Base-by-base conservation (phyloP, 2,888 invertebrate species). In the Acleris literana region DNA sequence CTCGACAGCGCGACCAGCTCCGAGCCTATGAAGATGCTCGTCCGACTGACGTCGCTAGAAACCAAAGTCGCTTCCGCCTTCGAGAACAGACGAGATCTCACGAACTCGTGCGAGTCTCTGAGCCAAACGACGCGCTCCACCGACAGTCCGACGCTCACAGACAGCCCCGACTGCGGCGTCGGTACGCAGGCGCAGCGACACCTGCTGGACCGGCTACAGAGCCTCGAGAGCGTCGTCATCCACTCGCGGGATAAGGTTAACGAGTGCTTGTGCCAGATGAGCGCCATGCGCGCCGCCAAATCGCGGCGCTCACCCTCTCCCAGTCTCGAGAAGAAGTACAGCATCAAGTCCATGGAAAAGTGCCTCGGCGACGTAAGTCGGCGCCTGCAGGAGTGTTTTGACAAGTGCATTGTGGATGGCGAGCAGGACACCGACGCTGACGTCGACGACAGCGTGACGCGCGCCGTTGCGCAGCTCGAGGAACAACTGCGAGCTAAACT, bases 11-110 rank as follows among this genome's bases (percentile, higher is more conserved):
- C 95, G 16, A 95, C 95, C 7, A 94, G 95, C 71, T 95, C 95
- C 0, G 96, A 97, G 81, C 96, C 97, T 0, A 95, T 97, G 94
- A 96, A 96, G 86, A 94, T 97, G 79, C 87, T 96, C 74, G 95
- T 96, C 77, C 94, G 96, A 69, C 87, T 97, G 58, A 96, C 95
- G 80, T 95, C 95, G 57, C 87, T 97, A 74, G 97, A 97, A 88
- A 95, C 96, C 73, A 96, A 96, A 88, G 95, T 96, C 52, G 94
- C 95, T 17, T 94, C 94, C 70, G 95, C 94, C 33, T 85, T 93
- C 52, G 87, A 90, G 71, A 84, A 82, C 70, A 86, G 90, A 18
- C 84, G 85, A 69, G 92, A 90, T 69, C 72, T 92, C 46, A 90
- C 93, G 53, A 93, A 93, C 71, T 94, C 94, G 9, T 94, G 92